Conservation (phyloP, 1,140 invertebrate genomes). For the Caenorhabditis briggsae region DNA sequence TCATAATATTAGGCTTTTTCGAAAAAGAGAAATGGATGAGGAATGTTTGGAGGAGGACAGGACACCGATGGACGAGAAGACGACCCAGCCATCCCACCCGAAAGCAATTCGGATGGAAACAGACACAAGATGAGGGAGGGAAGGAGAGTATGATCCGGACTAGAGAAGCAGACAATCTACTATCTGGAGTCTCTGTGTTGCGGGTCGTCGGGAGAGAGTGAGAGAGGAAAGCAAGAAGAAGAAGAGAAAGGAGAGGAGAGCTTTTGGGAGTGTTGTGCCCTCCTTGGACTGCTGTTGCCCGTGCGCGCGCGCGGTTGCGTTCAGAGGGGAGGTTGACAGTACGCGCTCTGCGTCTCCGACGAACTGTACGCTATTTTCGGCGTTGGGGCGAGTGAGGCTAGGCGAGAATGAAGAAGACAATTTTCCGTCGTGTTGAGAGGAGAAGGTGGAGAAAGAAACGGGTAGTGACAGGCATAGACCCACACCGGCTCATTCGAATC, state of each 20-base stretch:
- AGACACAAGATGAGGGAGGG: not conserved
- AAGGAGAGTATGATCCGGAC: not conserved
- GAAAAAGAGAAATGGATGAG: conserved; percentile 38
- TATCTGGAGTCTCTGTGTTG: too few species aligned
- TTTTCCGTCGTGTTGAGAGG: not conserved
- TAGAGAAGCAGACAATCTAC: too few species aligned
- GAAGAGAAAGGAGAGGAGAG: not conserved
- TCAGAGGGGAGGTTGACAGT: conserved; percentile 14
- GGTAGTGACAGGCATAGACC: not conserved
- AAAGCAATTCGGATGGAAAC: conserved; percentile 35
- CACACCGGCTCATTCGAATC: conserved; percentile 7
- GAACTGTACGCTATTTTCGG: not conserved
- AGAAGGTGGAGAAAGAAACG: not conserved
- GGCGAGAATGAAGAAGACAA: conserved; percentile 14
- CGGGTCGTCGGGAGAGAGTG: not conserved
- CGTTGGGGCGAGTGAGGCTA: not conserved
- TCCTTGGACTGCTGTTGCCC: conserved; percentile 41
- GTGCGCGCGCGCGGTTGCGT: conserved; percentile 20
- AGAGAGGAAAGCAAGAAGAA: not conserved
- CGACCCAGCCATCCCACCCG: conserved; percentile 25
- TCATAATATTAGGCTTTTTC: conserved; percentile 20
- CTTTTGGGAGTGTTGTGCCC: conserved; percentile 25
- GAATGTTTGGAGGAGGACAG: conserved; percentile 14
- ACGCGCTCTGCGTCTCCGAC: conserved; percentile 8
- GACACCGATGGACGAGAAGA: conserved; percentile 39